Base-by-base conservation (phyloP, 1,140 invertebrate species). In the Bombus picipes region DNA sequence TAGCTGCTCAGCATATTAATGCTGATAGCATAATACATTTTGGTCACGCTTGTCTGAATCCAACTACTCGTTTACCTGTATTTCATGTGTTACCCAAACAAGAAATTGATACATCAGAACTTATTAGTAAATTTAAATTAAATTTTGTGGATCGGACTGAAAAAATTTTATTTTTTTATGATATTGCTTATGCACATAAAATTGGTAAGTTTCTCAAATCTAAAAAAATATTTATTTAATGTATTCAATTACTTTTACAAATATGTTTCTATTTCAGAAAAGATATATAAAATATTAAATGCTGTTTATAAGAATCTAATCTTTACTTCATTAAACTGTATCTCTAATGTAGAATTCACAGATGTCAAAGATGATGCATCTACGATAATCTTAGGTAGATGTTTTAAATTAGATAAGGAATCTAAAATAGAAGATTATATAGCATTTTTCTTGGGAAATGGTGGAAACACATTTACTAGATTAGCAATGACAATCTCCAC, bases 21-120 rank as follows among this genome's bases (percentile, higher is more conserved):
- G 97, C 97, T 2, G 97, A 99, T 95, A 97, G 97, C 75, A 95
- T 99, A 18, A 97, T 99, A 88, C 99, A 99, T 95, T 99, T 98
- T 96, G 99, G 99, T 2, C 97, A 97, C 90, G 96, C 97, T 9
- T 99, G 99, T 94, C 96, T 99, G 59, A 97, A 96, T 89, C 97
- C 97, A 22, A 96, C 96, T 0, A 95, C 95, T 57, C 92, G 96
- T 75, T 93, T 99, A 72, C 97, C 98, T 1, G 97, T 97, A 9
- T 96, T 97, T 68, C 97, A 97, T 91, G 95, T 98, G 39, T 96
- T 97, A 81, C 96, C 96, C 66, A 97, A 97, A 93, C 91, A 93
- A 57, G 22, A 94, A 1, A 87, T 98, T n/a, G 92, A 97, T 90
- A 47, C 96, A 28, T 88, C 93, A 2, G 37, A 91, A 32, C 92